phyloP scores from a whole-genome alignment of 92 coral and sea anemone species.

The Blastomussa wellsi region DNA sequence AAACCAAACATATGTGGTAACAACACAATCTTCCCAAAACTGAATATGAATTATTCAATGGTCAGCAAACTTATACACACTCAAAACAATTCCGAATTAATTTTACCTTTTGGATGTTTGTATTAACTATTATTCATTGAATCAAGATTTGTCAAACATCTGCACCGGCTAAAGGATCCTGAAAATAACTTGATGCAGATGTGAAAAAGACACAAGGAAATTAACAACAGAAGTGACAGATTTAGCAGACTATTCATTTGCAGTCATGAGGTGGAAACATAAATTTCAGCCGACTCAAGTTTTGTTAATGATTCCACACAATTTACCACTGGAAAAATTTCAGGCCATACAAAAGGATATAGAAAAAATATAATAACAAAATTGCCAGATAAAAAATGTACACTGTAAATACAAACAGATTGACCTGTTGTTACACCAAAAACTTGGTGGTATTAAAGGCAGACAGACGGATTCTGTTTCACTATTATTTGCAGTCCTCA shows the following conservation, averaged over 20 bases:
- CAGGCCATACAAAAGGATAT: background rate
- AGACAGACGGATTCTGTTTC: too few species aligned
- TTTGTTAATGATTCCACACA: background rate
- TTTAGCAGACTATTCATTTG: background rate
- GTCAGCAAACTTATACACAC: background rate
- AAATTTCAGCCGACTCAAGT: background rate
- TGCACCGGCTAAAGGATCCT: background rate
- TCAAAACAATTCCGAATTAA: constrained; percentile 2
- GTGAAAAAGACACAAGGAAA: background rate
- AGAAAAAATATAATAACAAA: background rate
- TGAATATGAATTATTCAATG: constrained; percentile 25
- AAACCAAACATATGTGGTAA: constrained; percentile 11
- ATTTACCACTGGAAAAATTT: background rate
- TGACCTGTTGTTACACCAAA: too few species aligned
- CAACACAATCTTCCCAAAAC: constrained; percentile 6
- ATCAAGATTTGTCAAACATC: background rate
- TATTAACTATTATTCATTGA: background rate
- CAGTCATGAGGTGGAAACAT: background rate
- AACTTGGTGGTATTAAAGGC: too few species aligned
- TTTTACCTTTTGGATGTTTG: background rate
- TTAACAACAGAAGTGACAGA: background rate
- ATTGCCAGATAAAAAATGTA: background rate
- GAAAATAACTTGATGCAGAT: background rate
- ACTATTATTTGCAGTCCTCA: background rate
- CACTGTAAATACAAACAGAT: background rate